Base-by-base conservation (phyloP, 2,888 invertebrate genomes). In the Orthosia gothica region DNA sequence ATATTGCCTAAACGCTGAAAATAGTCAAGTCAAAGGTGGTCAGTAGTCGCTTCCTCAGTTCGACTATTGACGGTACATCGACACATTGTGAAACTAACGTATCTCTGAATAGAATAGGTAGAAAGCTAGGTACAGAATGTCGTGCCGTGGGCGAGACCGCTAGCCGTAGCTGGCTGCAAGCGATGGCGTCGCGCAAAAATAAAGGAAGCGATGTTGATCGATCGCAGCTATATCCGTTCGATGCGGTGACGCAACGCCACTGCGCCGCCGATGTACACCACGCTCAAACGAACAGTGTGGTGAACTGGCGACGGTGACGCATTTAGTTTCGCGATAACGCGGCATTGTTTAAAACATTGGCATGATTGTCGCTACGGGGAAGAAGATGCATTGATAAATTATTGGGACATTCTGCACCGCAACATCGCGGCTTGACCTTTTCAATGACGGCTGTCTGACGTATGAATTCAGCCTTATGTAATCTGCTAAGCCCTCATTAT, bases 211-310 rank as follows among this genome's bases (percentile, higher is more conserved):
- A 85, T 87, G 86, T 84, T 91, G 93, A 94, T 93, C 93, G 93
- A 94, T 94, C 91, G 92, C 85, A 81, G 89, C 93, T 93, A 93
- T 94, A 94, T 93, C 93, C 90, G 93, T 91, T 88, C 90, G 87
- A 89, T 88, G 88, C 87, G 91, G 84, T 93, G 93, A 93, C 92
- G 93, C 91, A 93, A 93, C 89, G 67, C 74, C 77, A 81, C 83
- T 74, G 63, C 76, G 72, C 73, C 69, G 77, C 62, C 75, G 76
- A 74, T 81, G 70, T 86, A 81, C 81, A 85, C 82, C 76, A 65
- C 80, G 85, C 84, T 82, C 76, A 82, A 87, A 80, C 69, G 76
- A 82, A 82, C 81, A 83, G 61, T 66, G 82, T 84, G 79, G 70
- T 45, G 52, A n/a, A 20, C 52, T 52, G 61, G n/a, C 7, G 59